These are phyloP conservation scores for Platygyra sinensis DNA, from an alignment of 64 coral and sea anemone species.

Conservation along the genomic window DNA sequence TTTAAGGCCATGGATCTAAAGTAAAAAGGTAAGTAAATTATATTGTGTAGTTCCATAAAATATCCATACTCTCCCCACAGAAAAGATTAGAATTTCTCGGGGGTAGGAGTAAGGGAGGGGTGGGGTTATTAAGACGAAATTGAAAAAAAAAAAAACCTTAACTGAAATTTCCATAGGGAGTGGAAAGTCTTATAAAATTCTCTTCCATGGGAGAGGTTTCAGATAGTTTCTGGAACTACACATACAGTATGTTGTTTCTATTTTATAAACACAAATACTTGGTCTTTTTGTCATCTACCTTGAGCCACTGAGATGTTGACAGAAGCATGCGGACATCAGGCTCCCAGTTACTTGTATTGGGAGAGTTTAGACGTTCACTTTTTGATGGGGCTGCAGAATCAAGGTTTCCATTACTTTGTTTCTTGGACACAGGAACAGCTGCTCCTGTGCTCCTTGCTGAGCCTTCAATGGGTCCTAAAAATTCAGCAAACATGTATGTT, in stretches of 20 bases:
- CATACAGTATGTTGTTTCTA: no score
- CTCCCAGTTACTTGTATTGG: conserved; percentile 84
- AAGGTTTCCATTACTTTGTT: background rate
- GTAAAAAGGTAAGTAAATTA: background rate
- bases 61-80: no score
- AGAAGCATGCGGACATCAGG: conserved; percentile 84
- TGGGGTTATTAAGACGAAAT: no score
- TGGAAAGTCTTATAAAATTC: no score
- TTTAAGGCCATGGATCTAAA: conserved; percentile 78
- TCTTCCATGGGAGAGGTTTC: no score
- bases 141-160: no score
- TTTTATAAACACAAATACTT: no score
- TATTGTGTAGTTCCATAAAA: background rate
- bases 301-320: conserved; percentile 91
- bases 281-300: conserved; percentile 19
- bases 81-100: no score
- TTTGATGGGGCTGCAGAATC: conserved; percentile 38
- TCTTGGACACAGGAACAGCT: background rate
- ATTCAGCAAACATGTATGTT: background rate
- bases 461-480: conserved; percentile 18
- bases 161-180: no score
- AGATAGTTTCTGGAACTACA: no score
- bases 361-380: conserved; percentile 81
- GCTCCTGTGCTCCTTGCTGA: background rate
- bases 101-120: no score